Conservation (phyloP, 2,797 vertebrate species). For the Bradypodion pumilum region DNA sequence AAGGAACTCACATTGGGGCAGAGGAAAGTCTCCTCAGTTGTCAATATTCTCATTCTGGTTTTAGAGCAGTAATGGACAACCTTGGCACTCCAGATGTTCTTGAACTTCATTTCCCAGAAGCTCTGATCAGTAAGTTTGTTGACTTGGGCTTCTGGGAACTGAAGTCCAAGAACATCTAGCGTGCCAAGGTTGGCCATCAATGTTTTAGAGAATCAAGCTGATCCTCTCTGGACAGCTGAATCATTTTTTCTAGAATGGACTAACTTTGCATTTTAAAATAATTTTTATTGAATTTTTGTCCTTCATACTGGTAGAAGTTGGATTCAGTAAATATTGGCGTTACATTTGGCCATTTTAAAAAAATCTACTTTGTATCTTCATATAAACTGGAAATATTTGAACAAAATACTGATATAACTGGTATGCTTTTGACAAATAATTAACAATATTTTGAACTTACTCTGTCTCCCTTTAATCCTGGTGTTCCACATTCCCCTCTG, state of each 20-base stretch:
- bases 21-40: not conserved
- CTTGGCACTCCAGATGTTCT: too few species aligned
- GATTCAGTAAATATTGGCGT: not conserved
- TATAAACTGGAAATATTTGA: not conserved
- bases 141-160: too few species aligned
- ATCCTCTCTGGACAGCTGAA: not conserved
- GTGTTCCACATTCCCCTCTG: slow-evolving; percentile 85
- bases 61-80: too few species aligned
- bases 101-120: too few species aligned
- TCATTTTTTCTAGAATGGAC: not conserved
- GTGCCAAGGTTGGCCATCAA: too few species aligned
- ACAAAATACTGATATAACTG: not conserved
- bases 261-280: too few species aligned
- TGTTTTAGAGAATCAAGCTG: not conserved
- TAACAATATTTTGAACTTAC: slow-evolving; percentile 72
- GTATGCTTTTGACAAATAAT: not conserved
- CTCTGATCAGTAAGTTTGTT: too few species aligned
- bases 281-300: too few species aligned
- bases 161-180: too few species aligned
- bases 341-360: not conserved
- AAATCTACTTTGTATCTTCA: not conserved
- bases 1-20: not conserved
- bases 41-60: not conserved
- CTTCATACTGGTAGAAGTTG: too few species aligned
- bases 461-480: slow-evolving; percentile 84